Evolutionary conservation across 2,113 vertebrate genomes (phyloP).

Genomic region (Cercocebus atys): DNA sequence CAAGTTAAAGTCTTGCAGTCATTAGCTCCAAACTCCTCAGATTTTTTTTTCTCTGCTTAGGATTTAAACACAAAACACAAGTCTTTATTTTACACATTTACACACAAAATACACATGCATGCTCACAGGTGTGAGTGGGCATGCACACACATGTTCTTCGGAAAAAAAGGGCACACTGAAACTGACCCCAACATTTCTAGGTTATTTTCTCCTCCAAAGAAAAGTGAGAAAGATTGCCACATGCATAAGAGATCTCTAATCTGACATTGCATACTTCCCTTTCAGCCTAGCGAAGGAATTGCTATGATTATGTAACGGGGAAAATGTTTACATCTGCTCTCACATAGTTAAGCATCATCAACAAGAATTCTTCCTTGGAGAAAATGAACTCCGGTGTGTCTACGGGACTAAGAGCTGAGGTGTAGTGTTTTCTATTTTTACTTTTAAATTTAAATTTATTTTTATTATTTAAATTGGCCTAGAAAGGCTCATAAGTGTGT

Average conservation of each 20-base stretch:
- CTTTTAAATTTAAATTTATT: conserved; percentile 11
- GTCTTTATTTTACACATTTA: not conserved
- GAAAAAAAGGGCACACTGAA: not conserved
- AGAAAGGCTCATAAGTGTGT: not conserved
- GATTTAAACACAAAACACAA: not conserved
- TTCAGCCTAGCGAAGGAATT: not conserved
- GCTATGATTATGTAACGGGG: not conserved
- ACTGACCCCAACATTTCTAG: not conserved
- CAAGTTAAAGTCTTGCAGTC: not conserved
- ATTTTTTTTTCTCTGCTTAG: not conserved
- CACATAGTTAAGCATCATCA: not conserved
- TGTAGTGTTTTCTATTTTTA: not conserved
- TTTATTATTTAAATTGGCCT: not conserved
- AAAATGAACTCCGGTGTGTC: not conserved
- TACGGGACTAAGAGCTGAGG: not conserved
- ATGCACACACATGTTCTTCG: not conserved
- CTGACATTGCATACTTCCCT: not conserved
- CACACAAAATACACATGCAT: not conserved
- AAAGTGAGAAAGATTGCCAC: not conserved
- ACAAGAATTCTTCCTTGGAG: not conserved
- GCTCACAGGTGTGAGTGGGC: not conserved
- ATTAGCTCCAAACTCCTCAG: not conserved
- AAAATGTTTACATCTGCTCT: not conserved
- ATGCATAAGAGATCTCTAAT: not conserved
- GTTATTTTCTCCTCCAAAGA: not conserved